These are phyloP conservation scores for Bubo bubo DNA, from an alignment of 2,113 vertebrate genomes.

Conservation along the genomic window DNA sequence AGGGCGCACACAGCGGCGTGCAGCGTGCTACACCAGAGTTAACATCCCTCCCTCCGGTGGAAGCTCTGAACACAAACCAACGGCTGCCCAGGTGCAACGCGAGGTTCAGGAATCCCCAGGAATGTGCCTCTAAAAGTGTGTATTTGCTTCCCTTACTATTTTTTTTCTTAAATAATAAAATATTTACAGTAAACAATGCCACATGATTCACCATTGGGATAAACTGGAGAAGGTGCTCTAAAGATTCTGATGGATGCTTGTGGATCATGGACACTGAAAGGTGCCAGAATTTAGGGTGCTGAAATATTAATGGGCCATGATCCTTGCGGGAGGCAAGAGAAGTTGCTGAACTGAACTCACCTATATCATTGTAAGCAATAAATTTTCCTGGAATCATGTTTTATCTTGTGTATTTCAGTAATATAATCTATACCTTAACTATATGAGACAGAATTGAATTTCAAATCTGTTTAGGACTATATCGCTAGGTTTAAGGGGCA, in stretches of 20 bases:
- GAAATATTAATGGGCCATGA: neutral
- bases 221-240: neutral
- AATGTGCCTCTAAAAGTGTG: neutral
- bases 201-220: neutral
- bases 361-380: neutral
- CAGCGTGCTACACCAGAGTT: neutral
- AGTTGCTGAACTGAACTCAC: neutral
- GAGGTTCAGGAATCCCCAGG: neutral
- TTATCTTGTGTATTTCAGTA: neutral
- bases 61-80: neutral
- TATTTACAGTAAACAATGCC: neutral
- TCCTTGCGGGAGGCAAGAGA: neutral
- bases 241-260: neutral
- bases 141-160: neutral
- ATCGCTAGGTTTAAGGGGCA: neutral
- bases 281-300: neutral
- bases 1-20: rapidly evolving
- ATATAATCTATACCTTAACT: neutral
- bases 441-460: neutral
- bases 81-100: neutral
- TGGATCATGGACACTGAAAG: neutral
- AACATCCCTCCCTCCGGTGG: neutral
- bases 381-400: neutral
- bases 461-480: neutral
- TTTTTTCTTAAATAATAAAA: neutral